Evolutionary conservation across 2,888 invertebrate genomes (phyloP).

Genomic region (Pristionchus japonicus): DNA sequence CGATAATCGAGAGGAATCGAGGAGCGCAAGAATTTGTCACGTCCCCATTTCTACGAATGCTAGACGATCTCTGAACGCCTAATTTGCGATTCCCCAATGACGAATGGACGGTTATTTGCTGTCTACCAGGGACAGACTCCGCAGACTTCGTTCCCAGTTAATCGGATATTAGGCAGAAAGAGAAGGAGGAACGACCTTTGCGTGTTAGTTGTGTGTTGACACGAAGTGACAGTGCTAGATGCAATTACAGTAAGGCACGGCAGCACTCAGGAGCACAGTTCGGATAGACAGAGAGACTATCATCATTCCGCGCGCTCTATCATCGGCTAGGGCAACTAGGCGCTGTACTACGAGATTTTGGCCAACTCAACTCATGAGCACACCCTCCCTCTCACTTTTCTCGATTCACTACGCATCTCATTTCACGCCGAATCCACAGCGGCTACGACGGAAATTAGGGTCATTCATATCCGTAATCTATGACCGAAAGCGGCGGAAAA

Average conservation of each 20-base stretch:
- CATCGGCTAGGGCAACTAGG: no score
- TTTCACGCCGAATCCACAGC: background rate
- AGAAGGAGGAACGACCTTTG: background rate
- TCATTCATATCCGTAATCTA: background rate
- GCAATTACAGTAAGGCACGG: background rate
- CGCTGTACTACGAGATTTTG: no score
- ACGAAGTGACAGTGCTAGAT: background rate
- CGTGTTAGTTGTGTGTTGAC: background rate
- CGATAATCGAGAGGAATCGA: background rate
- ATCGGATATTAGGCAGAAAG: background rate
- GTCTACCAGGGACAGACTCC: background rate
- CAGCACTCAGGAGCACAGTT: no score
- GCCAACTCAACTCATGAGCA: background rate
- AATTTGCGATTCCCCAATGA: background rate
- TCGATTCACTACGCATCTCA: constrained; percentile 11
- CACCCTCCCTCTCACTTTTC: background rate
- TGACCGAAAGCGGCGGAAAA: no score
- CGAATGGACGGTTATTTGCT: background rate
- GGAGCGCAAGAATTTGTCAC: background rate
- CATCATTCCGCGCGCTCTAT: no score
- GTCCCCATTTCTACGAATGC: background rate
- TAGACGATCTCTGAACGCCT: no score
- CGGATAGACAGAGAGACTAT: no score
- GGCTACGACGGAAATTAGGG: background rate
- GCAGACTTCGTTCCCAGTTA: background rate